These are phyloP conservation scores for Andrena hattorfiana DNA, from an alignment of 2,888 invertebrate genomes.

Conservation along the genomic window DNA sequence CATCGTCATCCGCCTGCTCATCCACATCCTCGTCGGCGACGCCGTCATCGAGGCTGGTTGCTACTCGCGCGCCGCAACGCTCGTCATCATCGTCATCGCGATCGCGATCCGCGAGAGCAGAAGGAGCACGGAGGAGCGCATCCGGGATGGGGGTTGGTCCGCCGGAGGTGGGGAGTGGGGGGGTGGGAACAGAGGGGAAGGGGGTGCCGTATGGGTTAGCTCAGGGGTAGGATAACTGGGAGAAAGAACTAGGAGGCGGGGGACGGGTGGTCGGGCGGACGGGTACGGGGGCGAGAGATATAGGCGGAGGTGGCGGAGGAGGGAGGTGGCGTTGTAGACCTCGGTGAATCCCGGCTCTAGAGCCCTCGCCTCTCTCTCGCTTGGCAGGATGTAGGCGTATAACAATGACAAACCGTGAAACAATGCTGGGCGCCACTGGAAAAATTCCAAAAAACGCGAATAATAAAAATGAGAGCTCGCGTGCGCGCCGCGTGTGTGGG, in stretches of 20 bases:
- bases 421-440: conserved; percentile 85
- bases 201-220: conserved; percentile 27
- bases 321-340: conserved; percentile 49
- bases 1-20: conserved; percentile 44
- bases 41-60: conserved; percentile 21
- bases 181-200: not conserved
- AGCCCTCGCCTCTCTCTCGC: conserved; percentile 71
- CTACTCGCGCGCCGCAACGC: conserved; percentile 11
- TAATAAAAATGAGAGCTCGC: conserved; percentile 83
- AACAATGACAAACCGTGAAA: conserved; percentile 85
- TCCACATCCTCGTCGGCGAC: conserved; percentile 39
- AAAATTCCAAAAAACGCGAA: conserved; percentile 85
- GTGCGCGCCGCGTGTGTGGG: conserved; percentile 70
- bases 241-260: conserved; percentile 20
- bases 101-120: conserved; percentile 29
- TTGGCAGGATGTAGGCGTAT: conserved; percentile 79
- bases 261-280: not conserved
- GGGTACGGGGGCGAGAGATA: conserved; percentile 16
- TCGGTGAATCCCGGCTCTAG: conserved; percentile 60
- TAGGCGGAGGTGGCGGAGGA: conserved; percentile 28
- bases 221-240: conserved; percentile 43
- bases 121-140: conserved; percentile 23
- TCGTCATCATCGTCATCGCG: conserved; percentile 34
- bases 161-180: not conserved
- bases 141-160: conserved; percentile 25